phyloP scores from a whole-genome alignment of 2,113 vertebrate species.

The Bucco capensis region DNA sequence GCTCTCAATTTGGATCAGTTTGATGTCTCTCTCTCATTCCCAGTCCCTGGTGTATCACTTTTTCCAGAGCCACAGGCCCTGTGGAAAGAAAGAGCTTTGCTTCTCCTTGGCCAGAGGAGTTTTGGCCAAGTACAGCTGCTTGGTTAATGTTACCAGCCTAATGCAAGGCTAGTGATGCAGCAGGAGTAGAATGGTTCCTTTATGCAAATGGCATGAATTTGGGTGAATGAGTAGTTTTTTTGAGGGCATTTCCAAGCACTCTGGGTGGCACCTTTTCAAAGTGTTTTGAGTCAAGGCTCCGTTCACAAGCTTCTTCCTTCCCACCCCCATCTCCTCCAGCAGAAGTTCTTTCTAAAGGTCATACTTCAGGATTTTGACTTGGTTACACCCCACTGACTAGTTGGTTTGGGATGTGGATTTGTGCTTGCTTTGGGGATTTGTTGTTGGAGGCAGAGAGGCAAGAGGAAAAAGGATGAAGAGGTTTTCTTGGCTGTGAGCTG shows the following conservation, averaged over 20 bases:
- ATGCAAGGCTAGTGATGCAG: background rate
- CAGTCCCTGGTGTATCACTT: background rate
- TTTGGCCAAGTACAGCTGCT: background rate
- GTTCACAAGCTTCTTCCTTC: background rate
- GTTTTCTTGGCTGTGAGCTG: background rate
- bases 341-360: slow-evolving; percentile 26
- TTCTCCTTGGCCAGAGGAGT: background rate
- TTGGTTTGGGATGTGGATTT: background rate
- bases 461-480: background rate
- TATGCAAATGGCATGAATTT: background rate
- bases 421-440: background rate
- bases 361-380: background rate
- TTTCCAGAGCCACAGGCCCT: background rate
- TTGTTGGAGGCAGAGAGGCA: background rate
- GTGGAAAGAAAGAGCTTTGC: background rate
- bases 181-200: background rate
- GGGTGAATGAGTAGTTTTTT: background rate
- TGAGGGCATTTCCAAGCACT: slow-evolving; percentile 47
- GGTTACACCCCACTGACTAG: background rate
- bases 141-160: background rate
- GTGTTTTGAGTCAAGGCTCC: background rate
- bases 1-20: fast-evolving
- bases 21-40: background rate
- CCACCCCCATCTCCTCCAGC: background rate
- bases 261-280: slow-evolving; percentile 14